These are phyloP conservation scores for Amorpha juglandis DNA, from an alignment of 2,888 invertebrate species.

Conservation along the genomic window DNA sequence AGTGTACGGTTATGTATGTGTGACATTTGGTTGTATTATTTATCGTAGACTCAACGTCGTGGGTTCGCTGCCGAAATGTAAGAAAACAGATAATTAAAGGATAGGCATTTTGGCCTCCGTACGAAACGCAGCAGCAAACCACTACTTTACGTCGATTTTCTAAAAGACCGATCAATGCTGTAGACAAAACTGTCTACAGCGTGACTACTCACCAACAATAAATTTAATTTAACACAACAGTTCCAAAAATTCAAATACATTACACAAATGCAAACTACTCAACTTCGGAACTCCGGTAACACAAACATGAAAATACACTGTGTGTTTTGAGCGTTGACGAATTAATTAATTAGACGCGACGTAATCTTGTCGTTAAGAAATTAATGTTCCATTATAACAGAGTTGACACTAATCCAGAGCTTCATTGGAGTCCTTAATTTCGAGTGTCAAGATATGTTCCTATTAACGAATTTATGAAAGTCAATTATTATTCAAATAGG, in stretches of 20 bases:
- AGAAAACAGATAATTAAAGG: too few species aligned
- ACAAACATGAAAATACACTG: conserved; percentile 25
- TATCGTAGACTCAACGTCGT: too few species aligned
- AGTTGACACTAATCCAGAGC: conserved; percentile 45
- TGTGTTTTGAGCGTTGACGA: conserved; percentile 37
- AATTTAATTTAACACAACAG: background rate
- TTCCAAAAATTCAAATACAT: background rate
- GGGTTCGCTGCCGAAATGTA: too few species aligned
- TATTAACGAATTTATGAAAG: conserved; percentile 11
- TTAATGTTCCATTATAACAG: conserved; percentile 48
- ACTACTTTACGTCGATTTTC: too few species aligned
- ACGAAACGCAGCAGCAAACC: too few species aligned
- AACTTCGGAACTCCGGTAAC: background rate
- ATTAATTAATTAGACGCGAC: conserved; percentile 46
- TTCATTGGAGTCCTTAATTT: conserved; percentile 21
- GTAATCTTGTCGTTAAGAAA: conserved; percentile 46
- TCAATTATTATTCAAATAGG: conserved; percentile 15
- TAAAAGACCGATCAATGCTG: too few species aligned
- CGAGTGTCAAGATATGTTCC: background rate
- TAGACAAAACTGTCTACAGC: too few species aligned
- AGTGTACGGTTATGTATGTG: too few species aligned
- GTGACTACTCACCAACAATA: background rate
- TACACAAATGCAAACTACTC: background rate
- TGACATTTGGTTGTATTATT: too few species aligned
- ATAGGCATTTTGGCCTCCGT: too few species aligned